Evolutionary conservation across 92 coral and sea anemone genomes (phyloP).

Genomic region (Umimayanthus chanpuru): DNA sequence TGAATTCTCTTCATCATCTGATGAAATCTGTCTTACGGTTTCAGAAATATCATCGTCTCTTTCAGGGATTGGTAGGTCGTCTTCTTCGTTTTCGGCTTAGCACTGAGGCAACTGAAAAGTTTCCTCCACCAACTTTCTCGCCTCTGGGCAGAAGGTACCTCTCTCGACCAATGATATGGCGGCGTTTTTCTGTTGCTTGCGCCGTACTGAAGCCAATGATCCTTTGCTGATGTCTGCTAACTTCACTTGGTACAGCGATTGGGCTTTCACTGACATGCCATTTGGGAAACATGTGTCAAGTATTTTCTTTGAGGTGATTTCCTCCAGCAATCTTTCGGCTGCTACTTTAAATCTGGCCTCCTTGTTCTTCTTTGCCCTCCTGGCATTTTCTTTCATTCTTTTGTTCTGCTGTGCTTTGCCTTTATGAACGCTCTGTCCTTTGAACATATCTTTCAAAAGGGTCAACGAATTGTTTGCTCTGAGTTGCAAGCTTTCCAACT

Average conservation of each 20-base stretch:
- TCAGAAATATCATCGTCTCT: too few species aligned
- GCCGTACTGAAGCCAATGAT: slow-evolving; percentile 19
- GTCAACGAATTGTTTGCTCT: neutral
- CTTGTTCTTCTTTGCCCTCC: too few species aligned
- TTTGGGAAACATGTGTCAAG: too few species aligned
- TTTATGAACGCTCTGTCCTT: slow-evolving; percentile 3
- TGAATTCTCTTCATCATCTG: too few species aligned
- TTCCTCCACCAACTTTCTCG: too few species aligned
- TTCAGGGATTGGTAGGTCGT: too few species aligned
- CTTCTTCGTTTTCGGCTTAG: slow-evolving; percentile 16
- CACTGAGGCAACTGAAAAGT: slow-evolving; percentile 27
- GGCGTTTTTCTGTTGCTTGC: too few species aligned
- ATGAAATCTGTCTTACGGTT: too few species aligned
- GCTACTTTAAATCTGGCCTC: slow-evolving; percentile 9
- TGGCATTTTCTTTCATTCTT: slow-evolving; percentile 2
- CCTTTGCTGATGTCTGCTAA: slow-evolving; percentile 8
- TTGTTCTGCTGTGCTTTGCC: slow-evolving; percentile 5
- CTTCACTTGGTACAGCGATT: slow-evolving; percentile 22
- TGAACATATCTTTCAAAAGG: too few species aligned
- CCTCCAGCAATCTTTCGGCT: neutral
- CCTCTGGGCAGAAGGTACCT: slow-evolving; percentile 9
- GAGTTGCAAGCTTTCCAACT: slow-evolving; percentile 1
- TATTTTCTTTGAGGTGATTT: too few species aligned
- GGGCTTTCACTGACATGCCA: slow-evolving; percentile 4
- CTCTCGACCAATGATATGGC: slow-evolving; percentile 22